Conservation (phyloP, 2,113 vertebrate genomes). For the Plestiodon gilberti region DNA sequence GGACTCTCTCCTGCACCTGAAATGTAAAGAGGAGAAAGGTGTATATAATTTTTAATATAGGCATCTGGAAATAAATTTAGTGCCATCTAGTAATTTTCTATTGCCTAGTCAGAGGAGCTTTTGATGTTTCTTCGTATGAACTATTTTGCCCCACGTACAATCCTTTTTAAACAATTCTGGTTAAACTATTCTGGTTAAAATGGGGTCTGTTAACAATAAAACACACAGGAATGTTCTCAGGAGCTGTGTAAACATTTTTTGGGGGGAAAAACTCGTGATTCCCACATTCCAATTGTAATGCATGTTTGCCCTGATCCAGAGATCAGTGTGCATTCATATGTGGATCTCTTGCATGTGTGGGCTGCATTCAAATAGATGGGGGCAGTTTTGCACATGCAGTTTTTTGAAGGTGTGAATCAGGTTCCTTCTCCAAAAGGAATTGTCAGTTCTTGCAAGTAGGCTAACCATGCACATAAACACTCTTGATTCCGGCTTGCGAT, state of each 20-base stretch:
- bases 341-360: background rate
- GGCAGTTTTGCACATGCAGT: background rate
- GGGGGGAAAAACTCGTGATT: background rate
- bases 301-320: background rate
- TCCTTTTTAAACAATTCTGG: background rate
- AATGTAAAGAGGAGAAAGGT: conserved; percentile 71
- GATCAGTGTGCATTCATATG: background rate
- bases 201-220: background rate
- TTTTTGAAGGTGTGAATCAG: too few species aligned
- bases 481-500: too few species aligned
- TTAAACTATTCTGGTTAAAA: background rate
- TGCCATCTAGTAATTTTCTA: conserved; percentile 29
- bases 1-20: conserved; percentile 72
- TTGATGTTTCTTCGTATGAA: conserved; percentile 38
- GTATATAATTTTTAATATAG: conserved; percentile 73
- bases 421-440: background rate
- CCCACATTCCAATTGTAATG: background rate
- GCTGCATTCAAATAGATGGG: background rate
- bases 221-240: background rate
- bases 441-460: background rate
- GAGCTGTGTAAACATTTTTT: background rate
- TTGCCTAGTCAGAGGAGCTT: conserved; percentile 25
- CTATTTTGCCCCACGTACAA: conserved; percentile 51
- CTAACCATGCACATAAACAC: background rate
- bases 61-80: conserved; percentile 65